Conservation (phyloP, 2,797 vertebrate species). For the Amblyraja radiata region DNA sequence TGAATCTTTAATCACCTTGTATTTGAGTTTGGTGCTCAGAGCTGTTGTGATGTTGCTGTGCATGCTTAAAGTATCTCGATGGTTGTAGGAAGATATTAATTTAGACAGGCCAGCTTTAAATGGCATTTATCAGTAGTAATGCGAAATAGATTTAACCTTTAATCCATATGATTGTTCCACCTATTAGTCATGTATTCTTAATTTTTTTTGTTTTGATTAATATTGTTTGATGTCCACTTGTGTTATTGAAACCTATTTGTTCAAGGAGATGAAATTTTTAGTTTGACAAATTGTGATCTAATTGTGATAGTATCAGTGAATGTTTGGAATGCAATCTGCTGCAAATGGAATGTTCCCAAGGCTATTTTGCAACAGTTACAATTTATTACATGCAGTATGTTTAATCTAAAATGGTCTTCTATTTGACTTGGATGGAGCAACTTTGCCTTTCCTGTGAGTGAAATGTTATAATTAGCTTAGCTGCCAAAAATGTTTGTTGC, state of each 20-base stretch:
- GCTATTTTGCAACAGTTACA: background rate
- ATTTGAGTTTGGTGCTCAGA: too few species aligned
- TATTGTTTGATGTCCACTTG: background rate
- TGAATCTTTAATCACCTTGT: too few species aligned
- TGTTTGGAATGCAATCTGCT: background rate
- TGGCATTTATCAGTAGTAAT: background rate
- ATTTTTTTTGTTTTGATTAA: background rate
- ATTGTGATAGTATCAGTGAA: background rate
- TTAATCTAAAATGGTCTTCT: background rate
- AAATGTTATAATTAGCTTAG: background rate
- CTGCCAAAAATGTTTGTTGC: background rate
- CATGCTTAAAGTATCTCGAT: too few species aligned
- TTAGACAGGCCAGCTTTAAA: background rate
- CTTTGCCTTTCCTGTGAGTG: background rate
- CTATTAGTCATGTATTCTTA: background rate
- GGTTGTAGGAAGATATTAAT: background rate
- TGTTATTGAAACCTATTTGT: background rate
- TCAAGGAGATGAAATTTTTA: background rate
- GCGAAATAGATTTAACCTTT: background rate
- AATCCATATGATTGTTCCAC: background rate
- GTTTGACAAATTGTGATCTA: background rate
- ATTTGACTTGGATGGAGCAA: background rate
- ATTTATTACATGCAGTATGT: background rate
- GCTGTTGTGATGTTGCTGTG: too few species aligned
- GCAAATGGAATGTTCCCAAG: constrained; percentile 20